Base-by-base conservation (phyloP, 2,113 vertebrate genomes). In the Labeo catla region DNA sequence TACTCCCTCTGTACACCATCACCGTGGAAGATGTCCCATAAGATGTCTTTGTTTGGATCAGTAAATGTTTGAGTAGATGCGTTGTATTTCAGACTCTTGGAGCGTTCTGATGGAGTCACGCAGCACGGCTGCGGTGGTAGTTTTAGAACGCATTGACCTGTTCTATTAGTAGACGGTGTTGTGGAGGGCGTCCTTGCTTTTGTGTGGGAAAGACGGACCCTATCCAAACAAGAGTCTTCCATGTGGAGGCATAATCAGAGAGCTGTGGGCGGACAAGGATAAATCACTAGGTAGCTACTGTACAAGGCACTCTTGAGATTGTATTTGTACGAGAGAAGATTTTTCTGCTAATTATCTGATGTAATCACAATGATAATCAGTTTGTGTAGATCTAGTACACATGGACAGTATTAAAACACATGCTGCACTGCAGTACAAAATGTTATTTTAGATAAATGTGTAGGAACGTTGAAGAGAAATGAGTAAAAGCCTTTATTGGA, bases 181-280 rank as follows among this genome's bases (percentile, higher is more conserved):
- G 23, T 39, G 47, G 23, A 80, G 82, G 73, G 50, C 54, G 77
- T 83, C 50, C 47, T 84, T 68, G 82, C 68, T 52, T 89, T 89
- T 91, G 89, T 66, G 92, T 92, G 92, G 90, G 90, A 87, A 87
- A 90, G 85, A 87, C 83, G 19, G 89, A 70, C 61, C 84, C 89
- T 89, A 89, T 81, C 85, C 88, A 87, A 87, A 87, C 59, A 76
- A 90, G 91, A 91, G 92, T 93, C 91, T 93, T 90, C 87, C 92
- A 88, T 87, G 87, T 86, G 89, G 86, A 83, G 88, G 86, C 87
- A 88, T 91, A 90, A 91, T 93, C 89, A 91, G 84, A 88, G 68
- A 84, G 87, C 76, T 78, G 86, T 91, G 88, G 91, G 92, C 43
- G 78, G 87, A 74, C 9, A 81, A 89, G 76, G 61, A 84, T 19